Conservation (phyloP, 1,140 invertebrate species). For the Penaeus indicus region DNA sequence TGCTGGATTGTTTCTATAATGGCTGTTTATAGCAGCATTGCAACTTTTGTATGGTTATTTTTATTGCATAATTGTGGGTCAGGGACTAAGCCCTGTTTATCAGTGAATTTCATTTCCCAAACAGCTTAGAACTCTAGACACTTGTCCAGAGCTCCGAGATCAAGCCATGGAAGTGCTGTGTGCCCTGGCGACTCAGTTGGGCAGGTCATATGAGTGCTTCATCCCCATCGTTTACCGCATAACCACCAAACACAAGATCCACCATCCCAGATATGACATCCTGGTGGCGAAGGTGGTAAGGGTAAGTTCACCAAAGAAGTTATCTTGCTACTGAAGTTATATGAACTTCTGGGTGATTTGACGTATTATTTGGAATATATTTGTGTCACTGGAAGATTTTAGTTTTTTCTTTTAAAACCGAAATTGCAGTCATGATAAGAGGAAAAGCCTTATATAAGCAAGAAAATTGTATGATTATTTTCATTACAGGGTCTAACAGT, state of each 20-base stretch:
- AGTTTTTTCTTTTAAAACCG: too few relatives aligned
- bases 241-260: constrained; percentile 85
- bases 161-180: constrained; percentile 93
- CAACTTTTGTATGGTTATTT: too few relatives aligned
- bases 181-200: constrained; percentile 88
- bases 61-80: background rate
- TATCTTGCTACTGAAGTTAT: too few relatives aligned
- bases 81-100: background rate
- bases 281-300: constrained; percentile 78
- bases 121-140: constrained; percentile 81
- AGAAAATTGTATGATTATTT: background rate
- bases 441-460: background rate
- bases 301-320: constrained; percentile 64
- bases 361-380: too few relatives aligned
- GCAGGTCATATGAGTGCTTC: constrained; percentile 92
- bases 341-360: too few relatives aligned
- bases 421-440: too few relatives aligned
- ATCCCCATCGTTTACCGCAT: constrained; percentile 91
- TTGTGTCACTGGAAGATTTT: too few relatives aligned
- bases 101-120: background rate
- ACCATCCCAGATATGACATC: constrained; percentile 82
- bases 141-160: constrained; percentile 81
- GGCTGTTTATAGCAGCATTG: too few relatives aligned
- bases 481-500: constrained; percentile 51
- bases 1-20: too few relatives aligned